Evolutionary conservation across 2,888 invertebrate genomes (phyloP), one percentile per base, ranked within the genome.

Genomic region (Acrobasis consociella): DNA sequence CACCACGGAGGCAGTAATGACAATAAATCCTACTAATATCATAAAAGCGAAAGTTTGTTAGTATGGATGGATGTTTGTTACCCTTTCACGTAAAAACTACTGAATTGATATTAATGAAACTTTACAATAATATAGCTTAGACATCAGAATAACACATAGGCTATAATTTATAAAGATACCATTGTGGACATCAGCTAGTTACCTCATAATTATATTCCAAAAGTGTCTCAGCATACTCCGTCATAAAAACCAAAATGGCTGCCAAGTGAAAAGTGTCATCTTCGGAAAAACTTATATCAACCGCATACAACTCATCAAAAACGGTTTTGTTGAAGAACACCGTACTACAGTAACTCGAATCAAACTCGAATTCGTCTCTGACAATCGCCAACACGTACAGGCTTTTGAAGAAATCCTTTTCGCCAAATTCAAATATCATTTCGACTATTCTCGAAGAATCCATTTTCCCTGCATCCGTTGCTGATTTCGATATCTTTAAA

Each of bases 161-260:
- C n/a, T n/a, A n/a, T n/a, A n/a, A n/a, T n/a, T n/a, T n/a, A n/a
- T n/a, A n/a, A n/a, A n/a, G n/a, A n/a, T n/a, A n/a, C n/a, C n/a
- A n/a, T n/a, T n/a, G n/a, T n/a, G n/a, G n/a, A n/a, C n/a, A n/a
- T n/a, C n/a, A n/a, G n/a, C n/a, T n/a, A 65, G 73, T 69, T 66
- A 87, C 87, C 81, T 76, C 69, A 64, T 71, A 65, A 13, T 78
- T 64, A 0, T 67, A 22, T 15, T 78, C 78, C 53, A 81, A 46
- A 7, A 84, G 60, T 10, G 70, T 68, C 5, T 69, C 69, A 16
- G 71, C 62, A 62, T 74, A 84, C n/a, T 73, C 75, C 13, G 69
- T 74, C 3, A 81, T 49, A 58, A 82, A 82, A n/a, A 66, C 66
- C 53, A 83, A 69, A 1, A 76, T 64, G 0, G 72, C 70, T 62